Base-by-base conservation (phyloP, 1,140 invertebrate genomes). In the Calephelis nemesis region DNA sequence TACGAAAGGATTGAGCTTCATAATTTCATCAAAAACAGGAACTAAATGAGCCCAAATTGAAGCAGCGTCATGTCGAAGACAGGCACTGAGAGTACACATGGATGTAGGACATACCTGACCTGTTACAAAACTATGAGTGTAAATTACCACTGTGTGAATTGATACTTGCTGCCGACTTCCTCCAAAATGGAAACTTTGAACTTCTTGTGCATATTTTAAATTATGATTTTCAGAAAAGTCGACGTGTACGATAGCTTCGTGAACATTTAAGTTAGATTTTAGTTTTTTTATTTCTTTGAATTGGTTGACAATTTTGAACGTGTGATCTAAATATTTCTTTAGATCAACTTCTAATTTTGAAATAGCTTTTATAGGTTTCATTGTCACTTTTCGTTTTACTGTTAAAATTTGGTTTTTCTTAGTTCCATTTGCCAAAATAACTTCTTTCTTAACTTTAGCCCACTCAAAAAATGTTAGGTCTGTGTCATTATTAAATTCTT, bases 221-320 rank as follows among this genome's bases (percentile, higher is more conserved):
- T 15, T 12, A 65, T 78, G 72, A 62, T 78, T 74, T 69, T 78
- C 76, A 4, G 70, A 74, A 63, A 76, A 78, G 54, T 78, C 74
- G 3, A 76, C 54, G 54, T 75, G 73, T 19, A 76, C 52, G n/a
- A 68, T 0, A 49, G 72, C 70, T 30, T 30, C 30, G 30, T 30
- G 30, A 30, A 30, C 4, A 30, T 30, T 30, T 30, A 30, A 30
- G 30, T 30, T 30, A 30, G 30, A 30, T 30, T 30, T 30, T 30
- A 30, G 30, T 30, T 4, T 4, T 30, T 30, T 30, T 3, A 30
- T 30, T 67, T 75, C 71, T 19, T 50, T 50, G 12, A 15, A 13
- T 50, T 50, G 49, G 49, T 50, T 50, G 49, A 50, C 49, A 13
- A 50, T 50, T 50, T 50, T 15, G n/a, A 50, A 50, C 8, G 49